phyloP scores from a whole-genome alignment of 2,888 invertebrate genomes.

The Cantharis nigra region DNA sequence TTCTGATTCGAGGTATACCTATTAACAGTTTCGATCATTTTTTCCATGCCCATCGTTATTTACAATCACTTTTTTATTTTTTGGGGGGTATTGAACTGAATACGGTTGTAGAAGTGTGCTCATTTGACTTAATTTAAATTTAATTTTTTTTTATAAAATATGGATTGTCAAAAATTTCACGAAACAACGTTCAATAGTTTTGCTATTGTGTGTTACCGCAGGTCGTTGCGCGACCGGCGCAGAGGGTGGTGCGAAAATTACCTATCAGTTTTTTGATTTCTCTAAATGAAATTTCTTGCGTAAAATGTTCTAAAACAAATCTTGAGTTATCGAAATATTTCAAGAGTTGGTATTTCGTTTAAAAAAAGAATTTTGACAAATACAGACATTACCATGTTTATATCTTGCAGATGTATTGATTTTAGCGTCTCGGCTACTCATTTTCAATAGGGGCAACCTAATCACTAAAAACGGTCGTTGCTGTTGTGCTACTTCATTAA shows the following conservation, averaged over 20 bases:
- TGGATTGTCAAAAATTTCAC: not conserved
- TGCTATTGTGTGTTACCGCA: conserved; percentile 46
- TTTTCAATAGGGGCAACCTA: conserved; percentile 21
- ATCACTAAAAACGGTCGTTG: conserved; percentile 9
- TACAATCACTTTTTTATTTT: not conserved
- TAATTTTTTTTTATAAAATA: not conserved
- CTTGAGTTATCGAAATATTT: not conserved
- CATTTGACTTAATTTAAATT: not conserved
- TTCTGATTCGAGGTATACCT: not conserved
- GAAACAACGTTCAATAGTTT: conserved; percentile 45
- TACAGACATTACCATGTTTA: not conserved
- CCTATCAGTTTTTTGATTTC: conserved; percentile 13
- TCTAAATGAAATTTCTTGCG: conserved; percentile 9
- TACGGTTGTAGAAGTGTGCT: not conserved
- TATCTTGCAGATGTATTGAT: conserved; percentile 24
- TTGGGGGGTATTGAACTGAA: not conserved
- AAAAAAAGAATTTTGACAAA: not conserved
- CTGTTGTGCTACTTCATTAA: conserved; percentile 5
- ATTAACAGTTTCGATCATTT: not conserved
- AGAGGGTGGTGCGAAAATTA: conserved; percentile 36
- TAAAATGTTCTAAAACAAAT: not conserved
- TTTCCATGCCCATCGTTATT: not conserved
- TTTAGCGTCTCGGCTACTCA: conserved; percentile 24
- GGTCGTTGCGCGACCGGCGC: conserved; percentile 49
- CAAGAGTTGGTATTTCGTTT: not conserved